phyloP scores from a whole-genome alignment of 2,888 invertebrate genomes.

The Acronicta alni region DNA sequence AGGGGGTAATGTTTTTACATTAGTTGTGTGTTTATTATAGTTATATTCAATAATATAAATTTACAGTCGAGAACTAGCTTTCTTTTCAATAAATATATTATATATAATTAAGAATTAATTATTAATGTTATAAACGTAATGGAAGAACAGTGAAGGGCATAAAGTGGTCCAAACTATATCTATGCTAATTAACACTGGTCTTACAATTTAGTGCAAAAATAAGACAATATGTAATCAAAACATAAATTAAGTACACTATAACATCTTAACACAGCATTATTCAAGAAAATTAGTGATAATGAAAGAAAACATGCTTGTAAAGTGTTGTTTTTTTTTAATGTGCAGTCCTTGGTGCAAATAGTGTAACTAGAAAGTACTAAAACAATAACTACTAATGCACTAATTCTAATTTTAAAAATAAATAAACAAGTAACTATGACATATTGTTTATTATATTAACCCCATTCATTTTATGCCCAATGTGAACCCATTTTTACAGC shows the following conservation, averaged over 20 bases:
- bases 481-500: slow-evolving; percentile 48
- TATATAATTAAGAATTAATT: slow-evolving; percentile 8
- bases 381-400: slow-evolving; percentile 48
- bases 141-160: slow-evolving; percentile 53
- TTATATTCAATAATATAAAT: slow-evolving; percentile 1
- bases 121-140: slow-evolving; percentile 33
- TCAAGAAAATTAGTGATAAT: slow-evolving; percentile 25
- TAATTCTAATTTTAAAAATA: slow-evolving; percentile 60
- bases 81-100: background rate
- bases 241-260: slow-evolving; percentile 68
- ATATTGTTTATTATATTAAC: slow-evolving; percentile 50
- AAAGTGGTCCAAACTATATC: slow-evolving; percentile 57
- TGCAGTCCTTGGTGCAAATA: slow-evolving; percentile 52
- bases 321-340: slow-evolving; percentile 33
- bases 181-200: slow-evolving; percentile 61
- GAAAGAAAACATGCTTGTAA: slow-evolving; percentile 20
- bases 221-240: slow-evolving; percentile 48
- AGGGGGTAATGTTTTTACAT: background rate
- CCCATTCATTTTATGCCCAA: slow-evolving; percentile 44
- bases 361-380: slow-evolving; percentile 46
- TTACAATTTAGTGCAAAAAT: slow-evolving; percentile 65
- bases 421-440: slow-evolving; percentile 63
- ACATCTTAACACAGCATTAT: slow-evolving; percentile 40
- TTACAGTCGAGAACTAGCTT: slow-evolving; percentile 6
- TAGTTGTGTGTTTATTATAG: background rate